Percentiles rank a stretch among this genome's conserved stretches.
phyloP scores from a whole-genome alignment of 2,113 vertebrate genomes.

The Australoheros scitulus region DNA sequence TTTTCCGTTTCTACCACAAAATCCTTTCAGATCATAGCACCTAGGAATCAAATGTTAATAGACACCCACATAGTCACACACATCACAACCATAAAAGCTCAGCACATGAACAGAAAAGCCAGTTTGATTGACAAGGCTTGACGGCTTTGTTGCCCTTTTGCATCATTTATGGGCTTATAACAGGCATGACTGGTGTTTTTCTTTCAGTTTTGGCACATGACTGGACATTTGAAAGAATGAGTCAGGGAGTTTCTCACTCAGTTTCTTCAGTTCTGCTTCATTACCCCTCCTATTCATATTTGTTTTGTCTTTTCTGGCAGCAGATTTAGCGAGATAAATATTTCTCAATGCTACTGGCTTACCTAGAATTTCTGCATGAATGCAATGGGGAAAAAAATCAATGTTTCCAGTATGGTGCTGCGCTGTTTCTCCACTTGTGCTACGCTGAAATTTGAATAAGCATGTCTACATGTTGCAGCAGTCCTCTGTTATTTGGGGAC shows the following conservation, averaged over 20 bases:
- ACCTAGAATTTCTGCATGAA: conserved; percentile 11
- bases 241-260: conserved; percentile 40
- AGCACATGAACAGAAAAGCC: not conserved
- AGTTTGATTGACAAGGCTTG: conserved; percentile 54
- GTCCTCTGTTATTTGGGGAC: not conserved
- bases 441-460: not conserved
- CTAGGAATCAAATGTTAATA: conserved; percentile 72
- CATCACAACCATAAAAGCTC: conserved; percentile 20
- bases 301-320: conserved; percentile 23
- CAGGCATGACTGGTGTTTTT: conserved; percentile 35
- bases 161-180: conserved; percentile 55
- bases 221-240: conserved; percentile 37
- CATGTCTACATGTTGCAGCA: not conserved
- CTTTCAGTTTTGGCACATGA: conserved; percentile 20
- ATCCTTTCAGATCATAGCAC: conserved; percentile 71
- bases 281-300: conserved; percentile 26
- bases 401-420: not conserved
- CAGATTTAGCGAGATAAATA: conserved; percentile 40
- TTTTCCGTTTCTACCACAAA: conserved; percentile 65
- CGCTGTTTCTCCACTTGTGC: not conserved
- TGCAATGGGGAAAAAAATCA: not conserved
- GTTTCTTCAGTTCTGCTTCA: conserved; percentile 41
- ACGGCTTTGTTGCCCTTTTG: conserved; percentile 48
- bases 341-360: conserved; percentile 20
- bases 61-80: conserved; percentile 35